Evolutionary conservation across 2,113 vertebrate species (phyloP), one percentile per base, ranked within the genome.

Genomic region (Sciurus niger): DNA sequence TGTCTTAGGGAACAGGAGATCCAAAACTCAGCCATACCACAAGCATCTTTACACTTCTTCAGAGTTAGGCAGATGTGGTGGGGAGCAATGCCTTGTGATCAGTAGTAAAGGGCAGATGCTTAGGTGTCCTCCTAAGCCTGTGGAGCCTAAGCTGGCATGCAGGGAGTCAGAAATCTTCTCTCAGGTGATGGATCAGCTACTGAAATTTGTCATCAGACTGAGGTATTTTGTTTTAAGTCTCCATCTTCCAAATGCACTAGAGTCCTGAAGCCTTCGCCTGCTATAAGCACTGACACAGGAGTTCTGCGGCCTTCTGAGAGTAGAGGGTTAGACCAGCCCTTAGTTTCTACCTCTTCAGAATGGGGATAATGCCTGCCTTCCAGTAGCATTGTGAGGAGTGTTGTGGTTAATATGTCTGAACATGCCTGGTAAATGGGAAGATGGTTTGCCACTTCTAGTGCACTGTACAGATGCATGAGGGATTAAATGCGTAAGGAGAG

Each of bases 91-190:
- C 58, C 55, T 67, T 67, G 20, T 55, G 88, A 32, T n/a, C 88
- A 24, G 84, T 72, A 46, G 68, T 30, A 63, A 88, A n/a, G 53
- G 73, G 76, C 76, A 92, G 88, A 24, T 40, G 40, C 85, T 90
- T 32, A 22, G 60, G 28, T 87, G 68, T 85, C 43, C n/a, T 24
- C 34, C 70, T 74, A 53, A 92, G 84, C 88, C 65, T 37, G 24
- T 30, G 24, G 80, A 78, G 68, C 34, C 55, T 63, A 8, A 77
- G 58, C 92, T 68, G 60, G 55, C 90, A 78, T 76, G 65, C 10
- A 55, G 37, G 88, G 82, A 79, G 43, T 94, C 82, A 78, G 92
- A 96, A 91, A 79, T 58, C 90, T 89, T 65, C 77, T 90, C 83
- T 86, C 34, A 87, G 91, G 85, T 0, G 0, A 4, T 83, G 18